Base-by-base conservation (phyloP, 2,113 vertebrate species). In the Pogona vitticeps region DNA sequence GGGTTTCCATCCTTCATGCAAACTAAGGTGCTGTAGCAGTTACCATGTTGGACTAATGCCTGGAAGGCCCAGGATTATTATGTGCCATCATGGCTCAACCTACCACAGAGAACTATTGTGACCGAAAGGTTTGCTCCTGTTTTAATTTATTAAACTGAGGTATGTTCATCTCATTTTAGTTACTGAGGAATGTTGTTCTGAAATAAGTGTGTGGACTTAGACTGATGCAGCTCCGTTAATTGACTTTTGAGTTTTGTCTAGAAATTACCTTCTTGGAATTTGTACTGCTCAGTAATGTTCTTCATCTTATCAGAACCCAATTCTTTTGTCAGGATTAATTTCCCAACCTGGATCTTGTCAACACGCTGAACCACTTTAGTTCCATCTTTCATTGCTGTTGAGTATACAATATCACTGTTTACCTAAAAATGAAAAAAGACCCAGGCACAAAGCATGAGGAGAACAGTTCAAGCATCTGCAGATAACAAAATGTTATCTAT, bases 361-460 rank as follows among this genome's bases (percentile, higher is more conserved):
- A 99, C 93, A 3, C 84, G 91, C 85, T 97, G 95, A 1, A 96
- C 90, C 46, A 95, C 91, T 79, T 97, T 92, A 1, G 95, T 95
- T 15, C 98, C 98, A 1, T 98, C 97, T 91, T 94, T 98, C 26
- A 91, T 95, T 73, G 94, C 96, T 84, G 94, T 96, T 73, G 97
- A 96, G 94, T 97, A 99, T 88, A 99, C 92, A 89, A 99, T 93
- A 68, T 99, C 98, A 72, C 98, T 97, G 96, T 99, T 99, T 85
- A 99, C 97, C 99, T 99, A 88, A 2, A 93, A 79, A 63, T 88
- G 8, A n/a, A 76, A 42, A 26, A 42, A 77, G 79, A 94, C 28
- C n/a, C 23, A 38, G 13, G 67, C 42, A 65, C 33, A 92, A 42
- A 90, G 5, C 1, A 42, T 46, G 52, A 85, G 93, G 3, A 33